A percentile compares a stretch with the other conserved stretches of the same genome.
These are phyloP conservation scores for Zhuqinia jingwanae DNA, from an alignment of 2,888 invertebrate species.

Conservation along the genomic window DNA sequence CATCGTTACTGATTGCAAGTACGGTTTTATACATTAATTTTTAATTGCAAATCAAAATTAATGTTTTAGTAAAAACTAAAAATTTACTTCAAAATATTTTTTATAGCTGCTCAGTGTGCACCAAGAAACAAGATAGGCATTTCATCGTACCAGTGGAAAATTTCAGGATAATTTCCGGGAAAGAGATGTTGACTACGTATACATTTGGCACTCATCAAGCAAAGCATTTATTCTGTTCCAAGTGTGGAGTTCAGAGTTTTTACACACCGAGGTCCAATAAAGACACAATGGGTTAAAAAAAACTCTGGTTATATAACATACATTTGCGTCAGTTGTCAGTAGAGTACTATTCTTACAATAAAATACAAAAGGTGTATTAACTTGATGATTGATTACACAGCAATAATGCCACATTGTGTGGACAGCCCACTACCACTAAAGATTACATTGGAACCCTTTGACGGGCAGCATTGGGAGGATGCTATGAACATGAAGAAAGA, in stretches of 20 bases:
- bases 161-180: constrained; percentile 81
- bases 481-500: constrained; percentile 34
- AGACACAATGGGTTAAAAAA: no score
- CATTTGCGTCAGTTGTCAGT: no score
- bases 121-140: constrained; percentile 82
- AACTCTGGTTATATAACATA: no score
- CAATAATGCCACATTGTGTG: constrained; percentile 74
- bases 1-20: background rate
- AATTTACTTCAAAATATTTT: no score
- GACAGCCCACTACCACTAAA: constrained; percentile 68
- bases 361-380: constrained; percentile 81
- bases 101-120: constrained; percentile 82
- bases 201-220: constrained; percentile 82
- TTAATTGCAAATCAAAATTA: no score
- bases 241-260: constrained; percentile 83
- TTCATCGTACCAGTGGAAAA: constrained; percentile 81
- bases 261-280: constrained; percentile 83
- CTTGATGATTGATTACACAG: background rate
- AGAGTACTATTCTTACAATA: no score
- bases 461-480: constrained; percentile 74
- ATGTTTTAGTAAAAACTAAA: no score
- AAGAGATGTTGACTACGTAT: constrained; percentile 81
- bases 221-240: constrained; percentile 82
- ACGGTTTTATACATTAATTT: background rate
- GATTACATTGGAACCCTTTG: constrained; percentile 60